A percentile compares a stretch with the other conserved stretches of the same genome.
Conservation (phyloP, 2,888 invertebrate genomes). For the Hypsopygia costalis region DNA sequence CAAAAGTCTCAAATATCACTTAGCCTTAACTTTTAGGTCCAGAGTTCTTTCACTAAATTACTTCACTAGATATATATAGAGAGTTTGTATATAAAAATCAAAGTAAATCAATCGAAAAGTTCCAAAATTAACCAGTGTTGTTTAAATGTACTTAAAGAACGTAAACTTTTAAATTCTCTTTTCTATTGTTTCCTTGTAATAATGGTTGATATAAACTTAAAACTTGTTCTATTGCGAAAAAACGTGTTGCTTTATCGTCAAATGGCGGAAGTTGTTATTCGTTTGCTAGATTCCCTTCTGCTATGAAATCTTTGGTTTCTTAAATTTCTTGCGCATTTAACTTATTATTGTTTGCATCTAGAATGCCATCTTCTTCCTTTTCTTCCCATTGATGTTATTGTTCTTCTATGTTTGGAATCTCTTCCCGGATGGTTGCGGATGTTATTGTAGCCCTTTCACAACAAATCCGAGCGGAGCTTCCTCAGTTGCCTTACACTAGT, state of each 20-base stretch:
- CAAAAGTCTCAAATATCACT: slow-evolving; percentile 74
- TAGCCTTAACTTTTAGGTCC: slow-evolving; percentile 71
- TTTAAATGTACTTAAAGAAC: slow-evolving; percentile 79
- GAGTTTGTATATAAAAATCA: slow-evolving; percentile 76
- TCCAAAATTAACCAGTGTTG: slow-evolving; percentile 81
- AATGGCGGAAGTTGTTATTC: slow-evolving; percentile 73
- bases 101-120: slow-evolving; percentile 72
- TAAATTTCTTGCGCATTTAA: slow-evolving; percentile 74
- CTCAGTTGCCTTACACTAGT: slow-evolving; percentile 76
- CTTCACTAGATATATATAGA: slow-evolving; percentile 75
- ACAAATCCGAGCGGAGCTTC: slow-evolving; percentile 71
- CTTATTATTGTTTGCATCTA: slow-evolving; percentile 59
- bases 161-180: slow-evolving; percentile 75
- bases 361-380: slow-evolving; percentile 55
- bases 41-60: slow-evolving; percentile 73
- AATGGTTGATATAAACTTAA: slow-evolving; percentile 81
- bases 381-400: slow-evolving; percentile 52
- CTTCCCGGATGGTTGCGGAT: slow-evolving; percentile 73
- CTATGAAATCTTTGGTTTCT: slow-evolving; percentile 70
- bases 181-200: slow-evolving; percentile 80
- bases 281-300: slow-evolving; percentile 65
- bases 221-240: slow-evolving; percentile 82
- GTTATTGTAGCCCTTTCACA: slow-evolving; percentile 63
- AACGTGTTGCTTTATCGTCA: slow-evolving; percentile 81
- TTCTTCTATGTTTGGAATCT: slow-evolving; percentile 52